Evolutionary conservation across 2,113 vertebrate genomes (phyloP), one percentile per base, ranked within the genome.

Genomic region (Osmerus mordax): DNA sequence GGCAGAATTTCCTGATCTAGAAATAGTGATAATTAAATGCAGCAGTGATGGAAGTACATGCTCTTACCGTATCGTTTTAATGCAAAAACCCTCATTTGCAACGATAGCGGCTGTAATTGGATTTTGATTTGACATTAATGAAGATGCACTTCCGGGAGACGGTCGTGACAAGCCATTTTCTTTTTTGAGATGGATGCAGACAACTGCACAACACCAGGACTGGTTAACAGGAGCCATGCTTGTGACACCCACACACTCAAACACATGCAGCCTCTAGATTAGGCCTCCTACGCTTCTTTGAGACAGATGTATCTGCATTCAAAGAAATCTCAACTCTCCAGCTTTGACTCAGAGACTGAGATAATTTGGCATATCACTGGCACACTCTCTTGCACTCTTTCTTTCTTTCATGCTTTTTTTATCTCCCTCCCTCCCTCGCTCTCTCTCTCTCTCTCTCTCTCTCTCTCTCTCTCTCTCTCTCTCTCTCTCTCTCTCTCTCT

Each of bases 51-150:
- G 87, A 89, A 91, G 90, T 91, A 88, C 87, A 87, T 85, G 82
- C 78, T 29, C 41, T 25, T 78, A 76, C 85, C 87, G 88, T 89
- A 89, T 87, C 87, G 89, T 92, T 89, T 92, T 88, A 92, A 89
- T 87, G 84, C 87, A 84, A 87, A 79, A 77, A 72, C 83, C 76
- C 76, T 89, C 90, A 91, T 91, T 89, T 78, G 86, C 84, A 84
- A 81, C 83, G 89, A 91, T 91, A 89, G 88, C 70, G 74, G 76
- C 86, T 80, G 86, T 91, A 91, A 93, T 92, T 91, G 90, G 90
- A 91, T 91, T 92, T 89, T 91, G 90, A 91, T 91, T 91, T 87
- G 90, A 89, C 81, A 78, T 87, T 92, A 93, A 92, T 91, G 90
- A 90, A 90, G 89, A 90, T 91, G 87, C 88, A 89, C 89, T 84